Evolutionary conservation across 2,888 invertebrate species (phyloP).

Genomic region (Phaonia tiefii): DNA sequence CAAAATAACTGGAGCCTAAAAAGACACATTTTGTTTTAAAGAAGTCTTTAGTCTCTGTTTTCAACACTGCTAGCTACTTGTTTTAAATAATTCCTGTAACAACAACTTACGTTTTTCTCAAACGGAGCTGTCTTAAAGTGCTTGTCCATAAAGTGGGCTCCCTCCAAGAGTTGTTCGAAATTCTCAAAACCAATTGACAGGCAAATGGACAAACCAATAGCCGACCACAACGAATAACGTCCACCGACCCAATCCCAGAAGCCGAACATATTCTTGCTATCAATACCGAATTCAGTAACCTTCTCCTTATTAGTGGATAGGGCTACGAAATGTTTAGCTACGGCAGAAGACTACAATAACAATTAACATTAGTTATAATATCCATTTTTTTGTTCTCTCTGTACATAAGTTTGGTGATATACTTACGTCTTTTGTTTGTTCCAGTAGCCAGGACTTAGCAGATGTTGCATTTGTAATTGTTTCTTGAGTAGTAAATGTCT

Average conservation of each 20-base stretch:
- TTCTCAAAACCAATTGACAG: slow-evolving; percentile 96
- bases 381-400: background rate
- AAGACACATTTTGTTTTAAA: slow-evolving; percentile 57
- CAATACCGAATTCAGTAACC: slow-evolving; percentile 98
- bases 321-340: slow-evolving; percentile 99
- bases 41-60: no score
- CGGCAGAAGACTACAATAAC: slow-evolving; percentile 85
- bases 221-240: slow-evolving; percentile 98
- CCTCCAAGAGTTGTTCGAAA: slow-evolving; percentile 94
- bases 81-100: background rate
- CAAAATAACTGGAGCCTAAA: slow-evolving; percentile 94
- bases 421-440: slow-evolving; percentile 91
- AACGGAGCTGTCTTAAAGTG: slow-evolving; percentile 94
- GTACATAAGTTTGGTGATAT: no score
- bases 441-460: slow-evolving; percentile 97
- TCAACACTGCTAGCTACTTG: no score
- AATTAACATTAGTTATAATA: slow-evolving; percentile 36
- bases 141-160: slow-evolving; percentile 96
- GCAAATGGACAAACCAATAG: slow-evolving; percentile 98
- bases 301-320: slow-evolving; percentile 96
- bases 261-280: slow-evolving; percentile 98
- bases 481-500: slow-evolving; percentile 99
- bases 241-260: slow-evolving; percentile 99
- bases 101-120: slow-evolving; percentile 91
- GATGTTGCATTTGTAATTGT: slow-evolving; percentile 99